These are phyloP conservation scores for Carassius carassius DNA, from an alignment of 2,113 vertebrate genomes.

Conservation along the genomic window DNA sequence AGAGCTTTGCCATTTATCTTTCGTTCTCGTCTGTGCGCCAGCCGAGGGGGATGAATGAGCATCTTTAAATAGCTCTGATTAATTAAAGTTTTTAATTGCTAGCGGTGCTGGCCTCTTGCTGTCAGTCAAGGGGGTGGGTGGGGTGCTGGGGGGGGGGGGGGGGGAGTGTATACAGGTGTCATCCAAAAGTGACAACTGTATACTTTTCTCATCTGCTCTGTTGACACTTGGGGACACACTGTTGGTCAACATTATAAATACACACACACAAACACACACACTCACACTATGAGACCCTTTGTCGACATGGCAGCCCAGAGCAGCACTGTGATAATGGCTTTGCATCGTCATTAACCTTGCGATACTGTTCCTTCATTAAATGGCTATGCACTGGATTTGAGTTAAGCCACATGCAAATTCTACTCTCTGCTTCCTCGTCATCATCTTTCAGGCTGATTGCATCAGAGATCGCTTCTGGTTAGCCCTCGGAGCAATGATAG, in stretches of 20 bases:
- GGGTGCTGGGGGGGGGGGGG: constrained; percentile 12
- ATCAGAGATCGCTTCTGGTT: constrained; percentile 61
- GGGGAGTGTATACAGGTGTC: constrained; percentile 53
- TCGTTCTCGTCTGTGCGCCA: constrained; percentile 54
- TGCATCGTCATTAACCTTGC: background rate
- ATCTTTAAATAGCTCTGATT: constrained; percentile 78
- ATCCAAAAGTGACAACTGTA: constrained; percentile 55
- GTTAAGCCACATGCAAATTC: constrained; percentile 28
- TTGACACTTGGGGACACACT: constrained; percentile 30
- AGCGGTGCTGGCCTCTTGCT: constrained; percentile 43
- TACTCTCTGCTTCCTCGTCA: constrained; percentile 43
- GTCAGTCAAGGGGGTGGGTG: constrained; percentile 49
- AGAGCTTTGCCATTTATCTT: constrained; percentile 61
- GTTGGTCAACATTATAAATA: background rate
- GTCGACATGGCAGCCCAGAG: constrained; percentile 45
- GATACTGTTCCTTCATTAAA: background rate
- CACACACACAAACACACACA: constrained; percentile 32
- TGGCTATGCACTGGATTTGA: background rate
- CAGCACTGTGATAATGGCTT: constrained; percentile 37
- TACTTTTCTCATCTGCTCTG: constrained; percentile 40
- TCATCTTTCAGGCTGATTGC: constrained; percentile 74
- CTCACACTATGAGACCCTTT: constrained; percentile 11
- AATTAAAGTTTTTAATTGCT: constrained; percentile 76
- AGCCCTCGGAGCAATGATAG: constrained; percentile 60
- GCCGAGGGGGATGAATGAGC: constrained; percentile 67